Percentiles rank a stretch among this genome's conserved stretches.
These are phyloP conservation scores for Mantis religiosa DNA, from an alignment of 2,888 invertebrate species.

Conservation along the genomic window DNA sequence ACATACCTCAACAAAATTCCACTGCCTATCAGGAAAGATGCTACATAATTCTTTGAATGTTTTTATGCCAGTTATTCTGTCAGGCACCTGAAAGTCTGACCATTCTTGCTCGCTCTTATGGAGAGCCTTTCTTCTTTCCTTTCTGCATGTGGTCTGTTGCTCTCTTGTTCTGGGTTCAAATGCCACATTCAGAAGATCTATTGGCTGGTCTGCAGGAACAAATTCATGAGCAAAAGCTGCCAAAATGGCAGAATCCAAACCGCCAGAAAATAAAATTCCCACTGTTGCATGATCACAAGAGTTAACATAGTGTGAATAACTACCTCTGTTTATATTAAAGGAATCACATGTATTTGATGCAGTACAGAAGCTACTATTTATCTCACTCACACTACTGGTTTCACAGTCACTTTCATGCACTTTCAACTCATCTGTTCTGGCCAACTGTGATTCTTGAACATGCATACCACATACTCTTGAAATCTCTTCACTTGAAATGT, in stretches of 20 bases:
- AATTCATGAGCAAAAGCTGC: slow-evolving; percentile 73
- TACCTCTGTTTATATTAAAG: not conserved
- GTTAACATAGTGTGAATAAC: not conserved
- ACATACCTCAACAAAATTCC: slow-evolving; percentile 74
- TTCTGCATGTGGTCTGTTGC: slow-evolving; percentile 11
- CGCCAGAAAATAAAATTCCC: slow-evolving; percentile 87
- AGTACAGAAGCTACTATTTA: not conserved
- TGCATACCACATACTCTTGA: not conserved
- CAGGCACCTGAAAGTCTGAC: slow-evolving; percentile 59
- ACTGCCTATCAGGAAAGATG: slow-evolving; percentile 67
- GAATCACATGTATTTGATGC: not conserved
- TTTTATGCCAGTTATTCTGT: slow-evolving; percentile 71
- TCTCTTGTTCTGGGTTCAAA: slow-evolving; percentile 57
- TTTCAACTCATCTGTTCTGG: not conserved
- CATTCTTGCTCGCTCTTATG: not conserved
- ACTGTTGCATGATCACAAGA: slow-evolving; percentile 61
- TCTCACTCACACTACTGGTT: not conserved
- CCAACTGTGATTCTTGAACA: not conserved
- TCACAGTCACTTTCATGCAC: not conserved
- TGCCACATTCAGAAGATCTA: slow-evolving; percentile 93
- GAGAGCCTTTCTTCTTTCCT: not conserved
- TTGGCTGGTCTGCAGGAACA: slow-evolving; percentile 59
- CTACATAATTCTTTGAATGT: slow-evolving; percentile 64
- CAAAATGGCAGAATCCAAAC: slow-evolving; percentile 86
- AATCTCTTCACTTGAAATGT: not conserved